Evolutionary conservation across 37 sponge, comb jelly and placozoan genomes (phyloP).

Genomic region (Beroe forskalii): DNA sequence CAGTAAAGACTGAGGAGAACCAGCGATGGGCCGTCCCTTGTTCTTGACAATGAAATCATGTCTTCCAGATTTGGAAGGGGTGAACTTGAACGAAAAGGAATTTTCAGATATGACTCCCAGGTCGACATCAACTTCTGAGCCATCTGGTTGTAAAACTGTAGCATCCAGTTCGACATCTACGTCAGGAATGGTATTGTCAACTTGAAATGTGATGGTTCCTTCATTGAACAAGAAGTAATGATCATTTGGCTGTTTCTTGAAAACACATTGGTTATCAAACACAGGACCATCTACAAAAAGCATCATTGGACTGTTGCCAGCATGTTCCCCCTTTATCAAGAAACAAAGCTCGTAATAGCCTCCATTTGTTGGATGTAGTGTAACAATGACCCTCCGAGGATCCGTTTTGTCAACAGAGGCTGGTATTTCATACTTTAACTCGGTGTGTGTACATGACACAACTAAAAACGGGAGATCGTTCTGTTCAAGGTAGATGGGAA

Average conservation of each 20-base stretch:
- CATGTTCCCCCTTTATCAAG: neutral
- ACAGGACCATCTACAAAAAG: neutral
- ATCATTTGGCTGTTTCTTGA: neutral
- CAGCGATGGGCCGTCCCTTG: neutral
- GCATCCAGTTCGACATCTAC: neutral
- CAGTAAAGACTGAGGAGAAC: neutral
- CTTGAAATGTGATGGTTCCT: slow-evolving; percentile 5
- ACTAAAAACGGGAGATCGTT: no score
- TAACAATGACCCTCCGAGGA: neutral
- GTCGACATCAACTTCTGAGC: neutral
- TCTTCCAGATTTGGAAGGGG: neutral
- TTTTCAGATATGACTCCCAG: neutral
- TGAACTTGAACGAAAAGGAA: neutral
- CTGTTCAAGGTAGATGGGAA: no score
- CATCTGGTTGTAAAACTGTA: neutral
- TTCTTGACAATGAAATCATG: neutral
- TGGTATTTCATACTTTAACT: no score
- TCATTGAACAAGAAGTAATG: neutral
- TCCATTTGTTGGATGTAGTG: neutral
- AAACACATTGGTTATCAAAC: neutral
- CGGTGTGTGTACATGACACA: no score
- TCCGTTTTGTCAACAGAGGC: neutral
- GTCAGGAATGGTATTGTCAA: neutral
- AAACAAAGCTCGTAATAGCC: neutral
- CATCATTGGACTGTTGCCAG: neutral